Evolutionary conservation across 2,888 invertebrate genomes (phyloP), one percentile per base, ranked within the genome.

Genomic region (Entomobrya multifasciata): DNA sequence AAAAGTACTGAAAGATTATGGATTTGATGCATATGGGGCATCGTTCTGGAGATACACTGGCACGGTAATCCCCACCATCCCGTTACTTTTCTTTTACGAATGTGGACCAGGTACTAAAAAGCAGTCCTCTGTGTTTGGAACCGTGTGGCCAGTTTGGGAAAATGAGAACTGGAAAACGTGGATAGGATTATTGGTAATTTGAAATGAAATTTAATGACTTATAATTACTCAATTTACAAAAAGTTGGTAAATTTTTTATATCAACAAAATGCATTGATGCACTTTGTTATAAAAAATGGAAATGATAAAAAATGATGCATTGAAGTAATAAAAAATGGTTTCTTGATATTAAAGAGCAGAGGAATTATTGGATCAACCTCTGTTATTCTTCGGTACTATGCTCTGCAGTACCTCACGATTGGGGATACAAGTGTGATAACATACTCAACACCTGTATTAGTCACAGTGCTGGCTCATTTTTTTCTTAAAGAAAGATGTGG

Each of bases 381-480:
- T 0, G 90, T 90, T 17, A 88, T 90, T 55, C 80, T 90, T 17
- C 83, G 91, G 25, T 91, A 90, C 60, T 90, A 87, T 72, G 89
- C 91, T 10, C 79, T 91, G 8, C 74, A 90, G 52, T 90, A 91
- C 62, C 70, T 91, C 74, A 88, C 89, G 8, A 89, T 91, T n/a
- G 91, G 89, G 15, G 90, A 91, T 65, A 89, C 90, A 1, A 80
- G 88, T 4, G 90, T 90, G 15, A 91, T 91, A 25, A 89, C 90
- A 1, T 90, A 90, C 72, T 85, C 85, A 25, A 88, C 90, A 0
- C 90, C 91, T 3, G 89, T 90, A 15, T 80, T 91, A 2, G 91
- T 90, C 15, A 90, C 90, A 0, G 87, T 90, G 13, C 25, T 91
- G 30, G 91, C 91, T 6, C 91, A 90, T 72, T 90, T 91, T 78